Base-by-base conservation (phyloP, 2,797 vertebrate species). In the Ambastaia sidthimunki region DNA sequence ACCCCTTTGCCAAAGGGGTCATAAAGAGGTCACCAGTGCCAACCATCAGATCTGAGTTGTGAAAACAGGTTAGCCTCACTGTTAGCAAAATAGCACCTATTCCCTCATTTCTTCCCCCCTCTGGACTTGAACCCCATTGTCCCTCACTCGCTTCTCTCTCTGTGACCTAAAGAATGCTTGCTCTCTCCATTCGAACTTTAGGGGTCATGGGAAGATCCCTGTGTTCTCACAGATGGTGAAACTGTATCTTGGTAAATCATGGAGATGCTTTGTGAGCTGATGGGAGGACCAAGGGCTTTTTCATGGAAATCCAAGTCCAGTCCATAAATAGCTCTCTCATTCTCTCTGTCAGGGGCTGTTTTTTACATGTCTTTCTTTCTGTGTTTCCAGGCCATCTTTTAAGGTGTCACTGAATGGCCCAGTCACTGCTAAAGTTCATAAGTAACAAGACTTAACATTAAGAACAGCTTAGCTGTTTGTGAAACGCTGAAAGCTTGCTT, bases 171-270 rank as follows among this genome's bases (percentile, higher is more conserved):
- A 80, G 60, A 76, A 69, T 50, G 37, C 28, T 31, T 66, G 65
- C 77, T 72, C 79, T 74, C 76, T 84, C 78, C 55, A 84, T 80
- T 74, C 76, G 84, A 86, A 83, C 85, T 69, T 52, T 48, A 73
- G 84, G 81, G 91, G 89, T 93, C 93, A 92, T 91, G 90, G 90
- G 92, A 93, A 92, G 82, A 79, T 82, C 84, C 80, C 44, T 3
- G 55, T 80, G 63, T 77, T 88, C 69, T 63, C 82, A 55, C 82
- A 82, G 80, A 86, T 21, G 50, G 47, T 78, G 81, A 82, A 86
- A 82, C 81, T 71, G 78, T 89, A 85, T 89, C 84, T 89, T 84
- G 83, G 82, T 86, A 87, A 88, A 84, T 74, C 80, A 82, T 57
- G 85, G 62, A 67, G 69, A 71, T 68, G 60, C 80, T 59, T 87